Conservation (phyloP, 2,888 invertebrate species). For the Hartigia nigra region DNA sequence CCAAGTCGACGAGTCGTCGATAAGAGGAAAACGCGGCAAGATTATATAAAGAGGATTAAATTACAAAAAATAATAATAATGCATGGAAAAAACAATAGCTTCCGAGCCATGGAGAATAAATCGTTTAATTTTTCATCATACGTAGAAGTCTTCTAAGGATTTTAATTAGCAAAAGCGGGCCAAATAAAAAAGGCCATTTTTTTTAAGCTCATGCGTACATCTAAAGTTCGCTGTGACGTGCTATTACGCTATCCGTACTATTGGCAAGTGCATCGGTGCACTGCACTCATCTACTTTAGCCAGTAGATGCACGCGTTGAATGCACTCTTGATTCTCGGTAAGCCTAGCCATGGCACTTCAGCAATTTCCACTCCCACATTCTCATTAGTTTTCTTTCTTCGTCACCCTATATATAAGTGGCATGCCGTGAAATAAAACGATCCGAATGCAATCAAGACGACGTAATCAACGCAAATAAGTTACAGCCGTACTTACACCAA, state of each 20-base stretch:
- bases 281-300: not conserved
- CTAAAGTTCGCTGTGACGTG: not conserved
- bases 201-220: not conserved
- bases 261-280: not conserved
- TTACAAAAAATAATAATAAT: constrained; percentile 14
- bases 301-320: not conserved
- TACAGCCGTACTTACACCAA: not conserved
- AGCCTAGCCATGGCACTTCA: not conserved
- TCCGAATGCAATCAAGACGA: not conserved
- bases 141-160: not conserved
- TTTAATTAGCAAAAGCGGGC: constrained; percentile 32
- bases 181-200: not conserved
- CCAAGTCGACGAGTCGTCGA: not conserved
- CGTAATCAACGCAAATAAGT: not conserved
- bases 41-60: not conserved
- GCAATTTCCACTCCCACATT: not conserved
- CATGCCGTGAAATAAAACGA: not conserved
- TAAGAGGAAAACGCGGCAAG: not conserved
- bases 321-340: not conserved
- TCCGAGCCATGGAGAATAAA: constrained; percentile 33
- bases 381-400: not conserved
- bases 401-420: not conserved
- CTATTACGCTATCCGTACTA: not conserved
- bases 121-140: constrained; percentile 37
- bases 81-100: constrained; percentile 20